Base-by-base conservation (phyloP, 2,888 invertebrate genomes). In the Pseudococcus viburni region DNA sequence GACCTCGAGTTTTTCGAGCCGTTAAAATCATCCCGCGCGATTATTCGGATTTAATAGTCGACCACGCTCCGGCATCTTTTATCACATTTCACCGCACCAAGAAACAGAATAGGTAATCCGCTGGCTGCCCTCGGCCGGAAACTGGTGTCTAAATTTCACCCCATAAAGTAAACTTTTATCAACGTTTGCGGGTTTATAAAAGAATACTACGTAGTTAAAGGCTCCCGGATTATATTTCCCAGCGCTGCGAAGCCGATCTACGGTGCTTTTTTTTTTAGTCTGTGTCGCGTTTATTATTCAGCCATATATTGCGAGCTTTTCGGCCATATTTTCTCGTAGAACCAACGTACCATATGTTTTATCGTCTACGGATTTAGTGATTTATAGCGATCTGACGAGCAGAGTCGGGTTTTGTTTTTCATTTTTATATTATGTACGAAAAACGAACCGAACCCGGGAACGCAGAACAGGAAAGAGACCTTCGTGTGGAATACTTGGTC, bases 291-390 rank as follows among this genome's bases (percentile, higher is more conserved):
- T 51, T 51, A 17, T 51, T 51, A 51, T 51, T 51, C 51, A 51
- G 4, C 51, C 51, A 17, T 51, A 51, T 17, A 51, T 51, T 51
- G 51, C 51, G 51, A 51, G 51, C 51, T 51, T 51, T 51, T 51
- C 17, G 51, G 51, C 17, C 51, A 51, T 51, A 51, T 51, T 51
- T 51, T 17, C 51, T 51, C 51, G 3, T 33, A 33, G 51, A 51
- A 51, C 1, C 51, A 17, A 15, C 51, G 46, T 17, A 51, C 15
- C 51, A 17, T 51, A 51, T 51, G 51, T 5, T 51, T 51, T 51
- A 51, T 51, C 51, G 51, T 51, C 51, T 51, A 51, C 51, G 51
- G 51, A 51, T 64, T 64, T 64, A 64, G 64, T 64, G 64, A 64
- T 64, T 64, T 64, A 64, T 64, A 64, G 22, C 22, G 64, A 64